Evolutionary conservation across 2,797 vertebrate genomes (phyloP).

Genomic region (Chaetodon trifasciatus): DNA sequence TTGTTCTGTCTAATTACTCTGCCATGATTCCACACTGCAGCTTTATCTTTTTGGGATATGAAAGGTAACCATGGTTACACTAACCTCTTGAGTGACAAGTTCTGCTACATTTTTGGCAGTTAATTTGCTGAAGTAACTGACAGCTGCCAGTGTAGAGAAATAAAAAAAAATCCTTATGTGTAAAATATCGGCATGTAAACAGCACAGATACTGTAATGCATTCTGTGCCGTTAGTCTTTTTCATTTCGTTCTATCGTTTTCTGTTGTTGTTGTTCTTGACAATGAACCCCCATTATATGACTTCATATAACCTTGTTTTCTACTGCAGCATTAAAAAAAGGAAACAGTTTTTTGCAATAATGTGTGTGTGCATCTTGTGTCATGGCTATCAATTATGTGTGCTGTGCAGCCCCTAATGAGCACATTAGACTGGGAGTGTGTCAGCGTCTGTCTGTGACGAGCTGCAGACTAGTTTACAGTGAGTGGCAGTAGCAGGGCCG

Average conservation of each 20-base stretch:
- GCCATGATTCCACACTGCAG: slow-evolving; percentile 96
- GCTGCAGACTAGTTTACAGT: slow-evolving; percentile 88
- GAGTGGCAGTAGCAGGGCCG: slow-evolving; percentile 88
- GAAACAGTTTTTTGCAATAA: slow-evolving; percentile 95
- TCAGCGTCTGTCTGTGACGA: slow-evolving; percentile 89
- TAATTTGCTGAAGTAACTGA: slow-evolving; percentile 99
- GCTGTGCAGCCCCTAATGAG: slow-evolving; percentile 83
- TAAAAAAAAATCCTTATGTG: slow-evolving; percentile 89
- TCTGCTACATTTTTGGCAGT: slow-evolving; percentile 96
- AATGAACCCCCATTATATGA: slow-evolving; percentile 99
- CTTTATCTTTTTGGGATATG: slow-evolving; percentile 95
- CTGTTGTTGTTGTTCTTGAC: slow-evolving; percentile 96
- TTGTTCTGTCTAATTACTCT: slow-evolving; percentile 96
- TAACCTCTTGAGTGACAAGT: slow-evolving; percentile 93
- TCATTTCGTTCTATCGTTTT: slow-evolving; percentile 79
- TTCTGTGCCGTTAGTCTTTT: slow-evolving; percentile 90
- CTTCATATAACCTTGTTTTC: slow-evolving; percentile 99
- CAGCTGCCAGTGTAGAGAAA: slow-evolving; percentile 95
- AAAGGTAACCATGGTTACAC: slow-evolving; percentile 99
- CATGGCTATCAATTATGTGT: slow-evolving; percentile 81
- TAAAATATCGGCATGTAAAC: slow-evolving; percentile 99
- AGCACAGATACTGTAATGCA: slow-evolving; percentile 97
- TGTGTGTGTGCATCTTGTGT: slow-evolving; percentile 74
- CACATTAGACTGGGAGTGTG: slow-evolving; percentile 82
- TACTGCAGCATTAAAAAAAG: slow-evolving; percentile 99